These are phyloP conservation scores for Istiophorus platypterus DNA, from an alignment of 2,113 vertebrate genomes.

Conservation along the genomic window DNA sequence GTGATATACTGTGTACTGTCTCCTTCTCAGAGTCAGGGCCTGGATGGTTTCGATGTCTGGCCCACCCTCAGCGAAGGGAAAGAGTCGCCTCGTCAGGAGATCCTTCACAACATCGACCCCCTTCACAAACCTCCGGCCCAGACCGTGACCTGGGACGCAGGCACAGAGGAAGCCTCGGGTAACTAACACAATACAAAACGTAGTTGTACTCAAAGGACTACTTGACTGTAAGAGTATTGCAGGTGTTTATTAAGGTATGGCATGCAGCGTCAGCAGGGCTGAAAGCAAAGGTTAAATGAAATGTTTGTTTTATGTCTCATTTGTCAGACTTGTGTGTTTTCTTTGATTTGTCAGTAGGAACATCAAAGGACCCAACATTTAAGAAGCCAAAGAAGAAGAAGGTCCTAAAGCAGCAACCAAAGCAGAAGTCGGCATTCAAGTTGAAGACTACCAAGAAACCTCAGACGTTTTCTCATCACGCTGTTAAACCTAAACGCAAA, in stretches of 20 bases:
- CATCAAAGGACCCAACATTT: neutral
- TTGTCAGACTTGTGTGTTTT: neutral
- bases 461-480: neutral
- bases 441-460: constrained; percentile 59
- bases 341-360: constrained; percentile 12
- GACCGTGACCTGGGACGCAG: constrained; percentile 25
- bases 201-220: neutral
- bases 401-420: constrained; percentile 34
- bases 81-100: constrained; percentile 91
- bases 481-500: constrained; percentile 1
- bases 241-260: too few relatives aligned
- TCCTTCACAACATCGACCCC: constrained; percentile 97
- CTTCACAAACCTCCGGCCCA: constrained; percentile 87
- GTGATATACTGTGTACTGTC: neutral
- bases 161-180: constrained; percentile 17
- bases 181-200: neutral
- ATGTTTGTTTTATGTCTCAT: neutral
- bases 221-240: neutral
- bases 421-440: constrained; percentile 59
- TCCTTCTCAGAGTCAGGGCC: constrained; percentile 67
- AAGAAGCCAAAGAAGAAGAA: constrained; percentile 66
- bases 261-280: too few relatives aligned
- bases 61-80: constrained; percentile 90
- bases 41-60: constrained; percentile 95
- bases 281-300: neutral